Evolutionary conservation across 2,888 invertebrate species (phyloP).

Genomic region (Nasonovia ribisnigri): DNA sequence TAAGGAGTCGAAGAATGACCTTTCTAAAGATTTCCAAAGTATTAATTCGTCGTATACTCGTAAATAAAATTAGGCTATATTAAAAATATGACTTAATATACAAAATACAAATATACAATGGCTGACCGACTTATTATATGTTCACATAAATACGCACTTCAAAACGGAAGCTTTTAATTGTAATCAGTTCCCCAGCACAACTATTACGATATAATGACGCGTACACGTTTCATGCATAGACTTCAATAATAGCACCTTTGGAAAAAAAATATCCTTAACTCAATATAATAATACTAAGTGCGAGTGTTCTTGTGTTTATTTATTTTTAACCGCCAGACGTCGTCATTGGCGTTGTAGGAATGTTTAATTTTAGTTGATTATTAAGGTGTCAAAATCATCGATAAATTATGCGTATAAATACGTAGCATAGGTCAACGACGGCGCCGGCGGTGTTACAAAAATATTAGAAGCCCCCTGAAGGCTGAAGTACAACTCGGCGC

Average conservation of each 20-base stretch:
- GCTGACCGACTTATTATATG: too few relatives aligned
- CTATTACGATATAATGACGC: not conserved
- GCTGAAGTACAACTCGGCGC: not conserved
- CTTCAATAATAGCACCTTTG: not conserved
- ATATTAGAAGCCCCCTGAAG: not conserved
- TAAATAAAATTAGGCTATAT: too few relatives aligned
- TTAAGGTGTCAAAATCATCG: constrained; percentile 35
- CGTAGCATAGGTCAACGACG: not conserved
- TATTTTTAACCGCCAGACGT: not conserved
- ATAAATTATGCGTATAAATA: constrained; percentile 12
- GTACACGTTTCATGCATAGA: not conserved
- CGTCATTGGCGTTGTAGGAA: not conserved
- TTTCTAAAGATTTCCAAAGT: too few relatives aligned
- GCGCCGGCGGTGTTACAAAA: not conserved
- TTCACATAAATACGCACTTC: too few relatives aligned
- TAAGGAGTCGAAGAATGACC: too few relatives aligned
- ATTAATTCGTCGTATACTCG: too few relatives aligned
- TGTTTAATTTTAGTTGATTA: constrained; percentile 17
- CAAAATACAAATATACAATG: too few relatives aligned
- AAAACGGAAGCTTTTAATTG: too few relatives aligned
- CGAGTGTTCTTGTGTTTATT: not conserved
- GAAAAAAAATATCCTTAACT: not conserved
- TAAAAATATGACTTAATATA: too few relatives aligned
- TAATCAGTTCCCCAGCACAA: not conserved
- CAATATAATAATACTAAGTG: not conserved